phyloP scores from a whole-genome alignment of 2,113 vertebrate species.

The Toxostoma redivivum region DNA sequence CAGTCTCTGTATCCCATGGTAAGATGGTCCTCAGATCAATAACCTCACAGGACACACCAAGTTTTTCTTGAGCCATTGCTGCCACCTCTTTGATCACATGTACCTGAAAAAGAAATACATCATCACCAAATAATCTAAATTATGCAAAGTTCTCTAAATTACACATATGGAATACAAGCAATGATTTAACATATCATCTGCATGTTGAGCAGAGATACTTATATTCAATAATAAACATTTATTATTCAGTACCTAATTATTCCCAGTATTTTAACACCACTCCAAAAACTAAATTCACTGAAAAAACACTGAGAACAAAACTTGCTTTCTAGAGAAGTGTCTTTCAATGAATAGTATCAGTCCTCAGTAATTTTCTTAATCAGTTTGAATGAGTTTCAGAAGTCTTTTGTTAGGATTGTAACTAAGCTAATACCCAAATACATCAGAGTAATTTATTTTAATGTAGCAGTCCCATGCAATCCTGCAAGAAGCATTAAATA shows the following conservation, averaged over 20 bases:
- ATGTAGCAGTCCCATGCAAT: background rate
- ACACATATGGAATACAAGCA: background rate
- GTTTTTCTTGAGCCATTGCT: constrained; percentile 92
- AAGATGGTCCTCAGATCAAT: constrained; percentile 94
- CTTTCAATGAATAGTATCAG: background rate
- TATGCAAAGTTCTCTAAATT: background rate
- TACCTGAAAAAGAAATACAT: constrained; percentile 73
- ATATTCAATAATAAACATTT: background rate
- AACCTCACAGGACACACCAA: constrained; percentile 95
- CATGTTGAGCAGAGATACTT: background rate
- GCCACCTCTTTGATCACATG: constrained; percentile 95
- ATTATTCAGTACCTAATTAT: background rate
- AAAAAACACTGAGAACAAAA: background rate
- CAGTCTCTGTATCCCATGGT: constrained; percentile 92
- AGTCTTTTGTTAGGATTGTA: background rate
- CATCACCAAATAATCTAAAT: background rate
- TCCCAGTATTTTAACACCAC: background rate
- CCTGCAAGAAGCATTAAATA: background rate
- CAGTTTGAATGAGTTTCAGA: background rate
- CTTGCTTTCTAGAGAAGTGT: background rate
- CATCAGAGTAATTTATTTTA: background rate
- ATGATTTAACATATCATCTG: background rate
- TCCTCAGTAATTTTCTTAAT: background rate
- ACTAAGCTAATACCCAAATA: background rate
- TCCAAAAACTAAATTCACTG: background rate